A percentile compares a stretch with the other conserved stretches of the same genome.
These are phyloP conservation scores for Hystrix cristata DNA, from an alignment of 2,113 vertebrate species.

Conservation along the genomic window DNA sequence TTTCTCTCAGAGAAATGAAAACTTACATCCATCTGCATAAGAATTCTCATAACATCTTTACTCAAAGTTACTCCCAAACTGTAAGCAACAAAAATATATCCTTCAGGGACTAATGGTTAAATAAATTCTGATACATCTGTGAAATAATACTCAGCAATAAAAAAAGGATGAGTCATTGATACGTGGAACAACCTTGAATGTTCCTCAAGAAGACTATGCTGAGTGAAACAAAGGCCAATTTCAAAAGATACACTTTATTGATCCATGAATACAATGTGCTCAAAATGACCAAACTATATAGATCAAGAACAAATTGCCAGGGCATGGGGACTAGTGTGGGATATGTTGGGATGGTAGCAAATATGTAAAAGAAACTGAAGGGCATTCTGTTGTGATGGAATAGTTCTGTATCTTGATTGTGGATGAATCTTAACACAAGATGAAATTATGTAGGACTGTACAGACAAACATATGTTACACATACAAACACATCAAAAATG, in stretches of 20 bases:
- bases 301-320: conserved; percentile 13
- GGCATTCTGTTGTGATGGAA: neutral
- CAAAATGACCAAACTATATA: neutral
- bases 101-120: neutral
- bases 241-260: neutral
- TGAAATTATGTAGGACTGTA: neutral
- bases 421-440: neutral
- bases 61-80: neutral
- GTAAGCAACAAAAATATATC: neutral
- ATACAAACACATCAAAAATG: neutral
- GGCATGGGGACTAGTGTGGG: neutral
- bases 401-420: conserved; percentile 50
- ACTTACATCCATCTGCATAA: neutral
- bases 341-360: neutral
- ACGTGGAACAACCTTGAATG: neutral
- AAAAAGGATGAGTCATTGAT: neutral
- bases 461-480: neutral
- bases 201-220: neutral
- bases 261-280: neutral
- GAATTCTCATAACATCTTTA: conserved; percentile 2
- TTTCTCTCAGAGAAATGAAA: conserved; percentile 61
- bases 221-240: neutral
- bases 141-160: conserved; percentile 17
- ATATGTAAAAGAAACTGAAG: conserved; percentile 1
- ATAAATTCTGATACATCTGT: neutral